Base-by-base conservation (phyloP, 2,113 vertebrate species). In the Rhegmatorhina hoffmannsi region DNA sequence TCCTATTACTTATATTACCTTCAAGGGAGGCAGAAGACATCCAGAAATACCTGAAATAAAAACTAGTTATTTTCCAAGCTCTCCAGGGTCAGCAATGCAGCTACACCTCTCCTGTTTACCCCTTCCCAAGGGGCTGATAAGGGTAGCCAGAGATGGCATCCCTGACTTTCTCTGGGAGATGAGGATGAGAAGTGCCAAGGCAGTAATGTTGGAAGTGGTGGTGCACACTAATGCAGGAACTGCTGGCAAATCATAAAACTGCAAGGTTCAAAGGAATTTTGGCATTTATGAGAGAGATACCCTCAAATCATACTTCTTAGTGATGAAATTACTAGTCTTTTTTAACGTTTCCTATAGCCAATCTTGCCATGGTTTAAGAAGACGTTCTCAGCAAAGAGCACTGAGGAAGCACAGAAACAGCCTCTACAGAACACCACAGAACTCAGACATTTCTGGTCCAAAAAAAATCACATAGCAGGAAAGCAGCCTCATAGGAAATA, bases 141-240 rank as follows among this genome's bases (percentile, higher is more conserved):
- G 53, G 53, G 29, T 6, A 40, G 47, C 11, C 55, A 69, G 2
- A 31, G 24, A 31, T 2, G 46, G 11, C 4, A 82, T 68, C 60
- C 46, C 47, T 47, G 46, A 38, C 24, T 68, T 68, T 40, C n/a
- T 47, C 62, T 69, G 38, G 28, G 46, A 19, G 5, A 17, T 46
- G 18, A 50, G 2, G 44, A 52, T 21, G 16, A 58, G 28, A 53
- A 53, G 8, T 15, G 24, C 13, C 29, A 40, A 76, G 47, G 29
- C 17, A 43, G 29, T 40, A 47, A 34, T 40, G 20, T 29, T 76
- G 29, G 55, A 69, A 69, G 55, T 47, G 47, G 53, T 62, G 62
- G 40, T 26, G 55, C 17, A 47, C 0, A 0, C 17, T 26, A 68
- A 26, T 34, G 20, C 29, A 83, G n/a, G 59, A 83, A 55, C 13